Evolutionary conservation across 2,888 invertebrate genomes (phyloP), one percentile per base, ranked within the genome.

Genomic region (Drosophila siamana): DNA sequence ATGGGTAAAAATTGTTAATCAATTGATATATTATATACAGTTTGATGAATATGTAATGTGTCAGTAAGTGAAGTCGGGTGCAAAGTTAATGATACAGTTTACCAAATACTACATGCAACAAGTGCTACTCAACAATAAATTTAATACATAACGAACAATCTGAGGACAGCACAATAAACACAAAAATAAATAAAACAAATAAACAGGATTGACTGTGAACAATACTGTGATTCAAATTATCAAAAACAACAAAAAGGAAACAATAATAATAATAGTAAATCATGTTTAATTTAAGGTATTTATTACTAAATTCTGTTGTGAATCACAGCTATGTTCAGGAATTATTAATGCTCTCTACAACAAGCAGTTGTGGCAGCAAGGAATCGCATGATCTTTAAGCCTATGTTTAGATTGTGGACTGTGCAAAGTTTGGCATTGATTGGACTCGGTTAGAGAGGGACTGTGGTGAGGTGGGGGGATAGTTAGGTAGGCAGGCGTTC

Each of bases 1-100:
- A 85, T 76, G 75, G 80, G 80, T 83, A 83, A 86, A 85, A 77
- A 72, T 65, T 88, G 83, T 83, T 83, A 83, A 86, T 83, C 85
- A 83, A 67, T 77, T 86, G 74, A 71, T 70, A 69, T 69, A 76
- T 86, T 86, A 84, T 82, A 68, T 86, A 83, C 87, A 83, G 52
- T 74, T 78, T 69, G 36, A 74, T 81, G 87, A 55, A 54, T 65
- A 66, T 33, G 33, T 76, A 62, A 52, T 11, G 26, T 19, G 52
- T 40, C 5, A 43, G 47, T 47, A 38, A 24, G 24, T 59, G 11
- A 26, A 54, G 5, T 48, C 44, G 9, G 24, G 47, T 51, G 51
- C 38, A 30, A 7, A 38, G 15, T 26, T 38, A 63, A 46, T 56
- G 36, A 56, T 30, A 48, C 26, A 30, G 8, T 9, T 41, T 43